Base-by-base conservation (phyloP, 1,140 invertebrate species). In the Sminthurides bifidus region DNA sequence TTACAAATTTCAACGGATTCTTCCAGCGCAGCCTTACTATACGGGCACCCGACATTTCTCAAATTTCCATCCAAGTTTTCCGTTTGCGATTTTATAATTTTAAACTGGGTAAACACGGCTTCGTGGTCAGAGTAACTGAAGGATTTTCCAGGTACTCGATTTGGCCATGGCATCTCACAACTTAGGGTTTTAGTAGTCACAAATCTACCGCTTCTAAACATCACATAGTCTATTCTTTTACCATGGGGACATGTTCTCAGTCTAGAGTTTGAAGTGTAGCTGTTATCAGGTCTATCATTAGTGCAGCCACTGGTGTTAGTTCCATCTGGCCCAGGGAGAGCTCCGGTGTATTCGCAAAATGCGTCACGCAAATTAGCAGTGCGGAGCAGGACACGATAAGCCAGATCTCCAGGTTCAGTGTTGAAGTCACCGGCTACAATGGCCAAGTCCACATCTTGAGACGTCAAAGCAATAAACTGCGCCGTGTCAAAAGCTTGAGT, bases 381-480 rank as follows among this genome's bases (percentile, higher is more conserved):
- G 45, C 71, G 68, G 23, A 66, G 55, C 27, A 81, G 71, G 17
- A 82, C 62, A 50, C 73, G 69, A 68, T 88, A 93, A 10, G 88
- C 83, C 49, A 95, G 75, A 69, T 93, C 86, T 23, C 79, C 76
- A 4, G 92, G 88, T 67, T 87, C 84, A 2, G 87, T 81, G 72
- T 97, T 98, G 5, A 96, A 79, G 75, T 98, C 93, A 6, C 93
- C 93, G 31, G 83, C 88, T 51, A 96, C 72, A 65, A 97, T 81
- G 19, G 83, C 79, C 14, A 90, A 71, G 74, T 94, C 86, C 41
- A 85, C 83, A 59, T 76, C 73, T 8, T 76, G 74, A 43, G 82
- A 81, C 0, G 91, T 95, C 57, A 87, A 75, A 59, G 82, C 81
- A 33, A 97, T 83, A 70, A 97, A 92, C 74, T 96, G 89, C 52